These are phyloP conservation scores for Trichogramma dendrolimi DNA, from an alignment of 2,888 invertebrate genomes.

Conservation along the genomic window DNA sequence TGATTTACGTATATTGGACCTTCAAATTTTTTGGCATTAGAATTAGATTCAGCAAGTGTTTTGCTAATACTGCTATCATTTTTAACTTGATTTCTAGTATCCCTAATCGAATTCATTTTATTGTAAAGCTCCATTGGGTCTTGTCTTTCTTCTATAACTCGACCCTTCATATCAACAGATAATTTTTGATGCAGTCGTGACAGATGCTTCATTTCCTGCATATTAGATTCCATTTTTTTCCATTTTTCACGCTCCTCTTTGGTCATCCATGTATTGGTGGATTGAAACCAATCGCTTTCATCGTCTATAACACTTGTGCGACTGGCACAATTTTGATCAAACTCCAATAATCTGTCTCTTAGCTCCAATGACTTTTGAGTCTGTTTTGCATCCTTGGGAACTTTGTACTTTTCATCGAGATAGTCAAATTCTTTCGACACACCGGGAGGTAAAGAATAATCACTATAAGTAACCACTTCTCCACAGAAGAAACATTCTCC, in stretches of 20 bases:
- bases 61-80: not conserved
- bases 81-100: constrained; percentile 11
- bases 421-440: constrained; percentile 7
- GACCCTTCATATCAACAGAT: constrained; percentile 73
- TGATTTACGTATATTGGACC: too few relatives aligned
- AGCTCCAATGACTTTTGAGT: constrained; percentile 53
- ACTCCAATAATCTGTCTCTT: constrained; percentile 77
- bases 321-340: constrained; percentile 70
- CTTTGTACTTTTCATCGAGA: constrained; percentile 3
- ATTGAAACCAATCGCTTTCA: constrained; percentile 87
- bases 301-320: constrained; percentile 85
- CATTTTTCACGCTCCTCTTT: constrained; percentile 65
- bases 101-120: constrained; percentile 24
- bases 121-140: constrained; percentile 19
- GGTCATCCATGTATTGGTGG: constrained; percentile 78
- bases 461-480: constrained; percentile 60
- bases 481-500: constrained; percentile 95
- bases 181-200: constrained; percentile 63
- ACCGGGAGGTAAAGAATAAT: not conserved
- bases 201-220: constrained; percentile 66
- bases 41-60: too few relatives aligned
- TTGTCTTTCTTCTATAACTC: constrained; percentile 36
- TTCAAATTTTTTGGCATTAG: too few relatives aligned
- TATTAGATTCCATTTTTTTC: constrained; percentile 63
- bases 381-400: not conserved